Base-by-base conservation (phyloP, 2,888 invertebrate genomes). In the Hybos culiciformis region DNA sequence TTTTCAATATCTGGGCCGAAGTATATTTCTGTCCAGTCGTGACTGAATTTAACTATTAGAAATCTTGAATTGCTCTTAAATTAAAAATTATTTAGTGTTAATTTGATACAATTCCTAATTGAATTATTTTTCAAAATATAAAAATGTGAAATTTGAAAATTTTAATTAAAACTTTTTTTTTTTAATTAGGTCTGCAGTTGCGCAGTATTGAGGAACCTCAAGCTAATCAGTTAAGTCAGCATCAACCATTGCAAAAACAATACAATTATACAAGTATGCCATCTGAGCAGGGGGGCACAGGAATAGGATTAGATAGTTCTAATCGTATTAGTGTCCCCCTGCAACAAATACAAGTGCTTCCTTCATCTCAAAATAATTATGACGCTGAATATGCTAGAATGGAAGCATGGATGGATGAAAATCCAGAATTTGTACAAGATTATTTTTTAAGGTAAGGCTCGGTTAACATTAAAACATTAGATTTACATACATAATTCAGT, bases 351-450 rank as follows among this genome's bases (percentile, higher is more conserved):
- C 55, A 56, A 51, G 48, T 51, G 47, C 50, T 56, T 49, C 54
- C 58, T 49, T 56, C 61, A 37, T 57, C 57, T 48, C 59, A 63
- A 52, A 56, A 68, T 67, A 60, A 67, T 57, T 87, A 87, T 67
- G 85, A 87, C 69, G 80, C 84, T 51, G 87, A 88, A 67, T 85
- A 84, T 67, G 83, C 87, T 46, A 79, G 83, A 52, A 88, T 92
- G 72, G 92, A 93, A 70, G 80, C 88, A 56, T 94, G 93, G 93
- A 78, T 94, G 54, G 93, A 94, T 69, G 92, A 92, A 67, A 92
- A 94, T 72, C 91, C 87, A 55, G 90, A 91, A 66, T 94, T 93
- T 66, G 85, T 88, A 53, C 85, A 90, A 65, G 91, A 93, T 68
- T 94, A 93, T 69, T 92, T 93, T 65, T 74, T 90, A 67, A 83